phyloP scores from a whole-genome alignment of 2,113 vertebrate species.

The Meriones unguiculatus region DNA sequence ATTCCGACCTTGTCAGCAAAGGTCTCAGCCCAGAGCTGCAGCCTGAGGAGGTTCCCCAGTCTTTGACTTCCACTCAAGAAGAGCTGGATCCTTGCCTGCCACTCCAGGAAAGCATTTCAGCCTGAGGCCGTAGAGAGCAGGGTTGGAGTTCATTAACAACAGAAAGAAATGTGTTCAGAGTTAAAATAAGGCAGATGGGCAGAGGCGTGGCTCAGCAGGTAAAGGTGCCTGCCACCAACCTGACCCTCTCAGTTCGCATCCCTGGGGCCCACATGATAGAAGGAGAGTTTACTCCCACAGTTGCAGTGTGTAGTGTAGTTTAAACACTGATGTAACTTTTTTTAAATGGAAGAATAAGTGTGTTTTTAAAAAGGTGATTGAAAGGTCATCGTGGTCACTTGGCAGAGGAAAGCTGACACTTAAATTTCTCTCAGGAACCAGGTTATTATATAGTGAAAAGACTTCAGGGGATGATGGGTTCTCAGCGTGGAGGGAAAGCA shows the following conservation, averaged over 20 bases:
- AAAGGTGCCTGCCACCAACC: not conserved
- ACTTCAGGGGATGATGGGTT: not conserved
- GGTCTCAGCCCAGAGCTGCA: not conserved
- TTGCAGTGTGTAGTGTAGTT: not conserved
- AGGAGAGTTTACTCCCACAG: not conserved
- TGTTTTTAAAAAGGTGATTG: not conserved
- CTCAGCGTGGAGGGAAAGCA: not conserved
- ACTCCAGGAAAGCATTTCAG: not conserved
- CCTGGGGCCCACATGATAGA: not conserved
- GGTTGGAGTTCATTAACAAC: not conserved
- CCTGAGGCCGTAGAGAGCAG: not conserved
- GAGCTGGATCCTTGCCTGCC: not conserved
- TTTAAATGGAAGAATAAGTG: not conserved
- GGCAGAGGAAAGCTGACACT: not conserved
- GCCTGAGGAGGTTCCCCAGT: not conserved
- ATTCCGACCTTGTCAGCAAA: not conserved
- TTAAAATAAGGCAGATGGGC: rapidly evolving
- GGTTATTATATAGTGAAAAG: not conserved
- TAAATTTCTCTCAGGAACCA: not conserved
- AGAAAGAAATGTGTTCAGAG: not conserved
- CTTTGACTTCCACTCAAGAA: not conserved
- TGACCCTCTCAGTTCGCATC: not conserved
- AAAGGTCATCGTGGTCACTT: not conserved
- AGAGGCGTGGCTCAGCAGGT: not conserved
- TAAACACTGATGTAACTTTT: not conserved